Conservation (phyloP, 2,888 invertebrate species). For the Baronia brevicornis region DNA sequence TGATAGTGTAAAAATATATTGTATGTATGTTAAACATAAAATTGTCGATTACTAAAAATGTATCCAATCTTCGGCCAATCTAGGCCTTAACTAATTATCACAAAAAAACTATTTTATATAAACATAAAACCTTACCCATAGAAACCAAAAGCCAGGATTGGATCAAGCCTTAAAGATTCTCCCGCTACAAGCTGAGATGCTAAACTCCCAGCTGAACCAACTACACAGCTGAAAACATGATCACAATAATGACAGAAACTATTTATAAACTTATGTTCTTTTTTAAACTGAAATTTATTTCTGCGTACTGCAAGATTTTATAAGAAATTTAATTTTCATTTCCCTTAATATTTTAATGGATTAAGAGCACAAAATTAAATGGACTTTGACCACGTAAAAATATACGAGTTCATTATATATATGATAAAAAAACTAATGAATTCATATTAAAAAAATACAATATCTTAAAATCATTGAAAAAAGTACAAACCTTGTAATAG, state of each 20-base stretch:
- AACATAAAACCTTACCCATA: slow-evolving; percentile 78
- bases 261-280: too few relatives aligned
- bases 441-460: too few relatives aligned
- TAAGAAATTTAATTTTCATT: too few relatives aligned
- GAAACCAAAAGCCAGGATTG: slow-evolving; percentile 81
- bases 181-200: slow-evolving; percentile 84
- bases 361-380: background rate
- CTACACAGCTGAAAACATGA: slow-evolving; percentile 78
- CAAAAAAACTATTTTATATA: background rate
- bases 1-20: too few relatives aligned
- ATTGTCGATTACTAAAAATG: too few relatives aligned
- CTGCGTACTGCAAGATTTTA: too few relatives aligned
- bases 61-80: too few relatives aligned
- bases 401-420: background rate
- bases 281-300: too few relatives aligned
- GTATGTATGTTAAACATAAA: too few relatives aligned
- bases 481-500: slow-evolving; percentile 81
- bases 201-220: slow-evolving; percentile 83
- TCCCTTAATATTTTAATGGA: background rate
- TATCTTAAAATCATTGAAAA: slow-evolving; percentile 3
- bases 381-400: slow-evolving; percentile 11
- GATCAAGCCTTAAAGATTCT: slow-evolving; percentile 77
- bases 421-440: slow-evolving; percentile 4
- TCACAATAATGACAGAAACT: too few relatives aligned
- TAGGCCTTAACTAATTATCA: too few relatives aligned